Percentiles rank a stretch among this genome's conserved stretches.
phyloP scores from a whole-genome alignment of 2,113 vertebrate species.

The Apodemus speciosus region DNA sequence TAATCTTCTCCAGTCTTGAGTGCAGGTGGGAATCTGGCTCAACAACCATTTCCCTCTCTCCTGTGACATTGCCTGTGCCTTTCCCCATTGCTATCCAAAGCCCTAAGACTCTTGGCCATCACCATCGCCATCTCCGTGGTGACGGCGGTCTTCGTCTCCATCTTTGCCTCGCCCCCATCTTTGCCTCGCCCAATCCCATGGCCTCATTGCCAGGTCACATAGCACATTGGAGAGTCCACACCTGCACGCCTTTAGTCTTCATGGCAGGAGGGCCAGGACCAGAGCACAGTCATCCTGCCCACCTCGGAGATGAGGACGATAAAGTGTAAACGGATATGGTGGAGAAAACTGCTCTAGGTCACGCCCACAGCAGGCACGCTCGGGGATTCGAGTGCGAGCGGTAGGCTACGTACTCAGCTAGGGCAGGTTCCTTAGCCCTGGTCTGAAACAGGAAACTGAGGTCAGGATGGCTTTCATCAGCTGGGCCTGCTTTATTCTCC shows the following conservation, averaged over 20 bases:
- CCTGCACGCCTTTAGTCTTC: neutral
- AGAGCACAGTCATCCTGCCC: neutral
- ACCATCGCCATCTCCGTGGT: neutral
- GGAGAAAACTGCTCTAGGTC: neutral
- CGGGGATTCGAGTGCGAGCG: neutral
- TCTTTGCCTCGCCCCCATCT: no score
- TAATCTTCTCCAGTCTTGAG: neutral
- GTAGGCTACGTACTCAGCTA: neutral
- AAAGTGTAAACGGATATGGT: neutral
- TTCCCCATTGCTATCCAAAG: neutral
- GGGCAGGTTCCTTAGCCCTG: neutral
- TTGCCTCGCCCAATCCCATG: neutral
- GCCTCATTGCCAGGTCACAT: rapidly evolving
- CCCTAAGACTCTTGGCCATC: neutral
- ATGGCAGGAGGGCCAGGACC: neutral
- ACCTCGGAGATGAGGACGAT: neutral
- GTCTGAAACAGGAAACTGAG: neutral
- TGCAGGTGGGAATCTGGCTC: neutral
- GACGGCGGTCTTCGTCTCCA: neutral
- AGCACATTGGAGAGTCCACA: rapidly evolving
- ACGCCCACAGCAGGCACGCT: neutral
- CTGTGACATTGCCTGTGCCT: neutral
- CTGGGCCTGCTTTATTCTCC: neutral
- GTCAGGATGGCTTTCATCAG: neutral
- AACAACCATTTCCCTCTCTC: neutral